Conservation (phyloP, 2,113 vertebrate genomes). For the Callionymus lyra region DNA sequence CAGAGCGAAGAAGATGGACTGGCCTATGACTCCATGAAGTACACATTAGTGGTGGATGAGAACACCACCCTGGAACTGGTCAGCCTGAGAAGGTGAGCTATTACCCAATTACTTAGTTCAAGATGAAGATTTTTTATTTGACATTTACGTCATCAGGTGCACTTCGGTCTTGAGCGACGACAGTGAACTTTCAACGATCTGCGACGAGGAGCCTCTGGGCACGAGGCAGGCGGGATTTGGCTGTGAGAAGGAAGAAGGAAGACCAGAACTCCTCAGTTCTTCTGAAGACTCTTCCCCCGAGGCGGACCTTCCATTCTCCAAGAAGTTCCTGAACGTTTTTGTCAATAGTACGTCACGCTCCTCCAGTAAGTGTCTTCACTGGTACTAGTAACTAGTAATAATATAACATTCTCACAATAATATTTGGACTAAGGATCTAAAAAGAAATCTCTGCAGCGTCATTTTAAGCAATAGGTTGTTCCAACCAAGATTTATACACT, state of each 20-base stretch:
- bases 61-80: slow-evolving; percentile 93
- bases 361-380: slow-evolving; percentile 97
- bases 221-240: slow-evolving; percentile 51
- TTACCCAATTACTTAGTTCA: background rate
- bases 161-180: slow-evolving; percentile 82
- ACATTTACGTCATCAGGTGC: slow-evolving; percentile 54
- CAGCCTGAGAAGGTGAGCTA: slow-evolving; percentile 76
- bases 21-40: slow-evolving; percentile 96
- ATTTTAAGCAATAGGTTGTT: no score
- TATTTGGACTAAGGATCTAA: no score
- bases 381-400: no score
- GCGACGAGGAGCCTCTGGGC: slow-evolving; percentile 71
- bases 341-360: slow-evolving; percentile 95
- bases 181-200: slow-evolving; percentile 77
- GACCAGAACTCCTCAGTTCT: slow-evolving; percentile 61
- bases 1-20: slow-evolving; percentile 68
- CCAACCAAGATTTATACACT: no score
- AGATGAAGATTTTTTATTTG: slow-evolving; percentile 1
- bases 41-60: slow-evolving; percentile 95
- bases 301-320: slow-evolving; percentile 91
- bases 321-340: slow-evolving; percentile 97
- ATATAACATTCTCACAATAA: no score
- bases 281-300: slow-evolving; percentile 87
- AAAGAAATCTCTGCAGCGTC: no score
- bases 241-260: slow-evolving; percentile 35